phyloP scores from a whole-genome alignment of 2,113 vertebrate genomes.

The Phodopus roborovskii region DNA sequence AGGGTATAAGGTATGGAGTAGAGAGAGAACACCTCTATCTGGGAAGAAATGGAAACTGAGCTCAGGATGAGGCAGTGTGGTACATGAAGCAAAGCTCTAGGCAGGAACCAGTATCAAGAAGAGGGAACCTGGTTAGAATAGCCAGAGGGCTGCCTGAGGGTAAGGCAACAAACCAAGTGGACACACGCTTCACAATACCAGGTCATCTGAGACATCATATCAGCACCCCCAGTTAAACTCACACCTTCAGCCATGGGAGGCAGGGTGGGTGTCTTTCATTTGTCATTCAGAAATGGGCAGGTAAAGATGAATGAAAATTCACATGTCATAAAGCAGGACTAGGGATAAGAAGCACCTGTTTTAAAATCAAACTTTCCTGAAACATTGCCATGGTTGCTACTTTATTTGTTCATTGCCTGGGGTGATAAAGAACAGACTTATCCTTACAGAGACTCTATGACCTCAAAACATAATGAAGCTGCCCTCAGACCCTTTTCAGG shows the following conservation, averaged over 20 bases:
- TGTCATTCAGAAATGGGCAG: background rate
- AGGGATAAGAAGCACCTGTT: background rate
- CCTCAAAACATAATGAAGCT: background rate
- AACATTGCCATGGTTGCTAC: rapidly evolving
- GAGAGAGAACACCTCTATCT: rapidly evolving
- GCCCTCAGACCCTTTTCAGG: background rate
- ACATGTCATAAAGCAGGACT: background rate
- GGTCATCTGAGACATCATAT: background rate
- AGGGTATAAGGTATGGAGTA: rapidly evolving
- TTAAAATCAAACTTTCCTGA: background rate
- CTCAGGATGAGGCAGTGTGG: background rate
- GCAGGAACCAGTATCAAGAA: background rate
- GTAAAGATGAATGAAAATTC: rapidly evolving
- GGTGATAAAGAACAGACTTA: rapidly evolving
- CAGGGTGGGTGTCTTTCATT: no score
- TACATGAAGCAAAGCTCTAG: background rate
- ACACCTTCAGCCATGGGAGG: no score
- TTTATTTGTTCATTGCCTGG: background rate
- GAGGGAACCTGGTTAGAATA: background rate
- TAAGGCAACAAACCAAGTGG: background rate
- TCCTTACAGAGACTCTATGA: rapidly evolving
- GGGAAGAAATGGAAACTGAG: background rate
- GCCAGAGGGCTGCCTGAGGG: background rate
- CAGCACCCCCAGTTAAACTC: background rate
- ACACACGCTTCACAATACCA: background rate